Evolutionary conservation across 2,797 vertebrate species (phyloP).

Genomic region (Mus spretus): DNA sequence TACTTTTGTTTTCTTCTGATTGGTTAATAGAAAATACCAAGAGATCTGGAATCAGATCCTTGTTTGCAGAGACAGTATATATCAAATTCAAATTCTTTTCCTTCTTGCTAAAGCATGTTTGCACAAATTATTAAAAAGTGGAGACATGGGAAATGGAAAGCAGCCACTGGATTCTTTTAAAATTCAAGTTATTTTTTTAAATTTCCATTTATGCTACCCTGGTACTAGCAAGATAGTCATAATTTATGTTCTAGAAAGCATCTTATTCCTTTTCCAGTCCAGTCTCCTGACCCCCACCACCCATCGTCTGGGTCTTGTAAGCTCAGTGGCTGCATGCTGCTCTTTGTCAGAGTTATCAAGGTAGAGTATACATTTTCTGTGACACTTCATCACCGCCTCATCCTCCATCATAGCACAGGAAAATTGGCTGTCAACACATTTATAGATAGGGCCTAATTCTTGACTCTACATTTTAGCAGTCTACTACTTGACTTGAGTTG

Average conservation of each 20-base stretch:
- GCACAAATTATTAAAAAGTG: background rate
- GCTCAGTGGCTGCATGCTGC: background rate
- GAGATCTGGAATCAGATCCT: background rate
- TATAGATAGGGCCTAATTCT: background rate
- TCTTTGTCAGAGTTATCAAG: background rate
- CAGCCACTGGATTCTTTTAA: slow-evolving; percentile 2
- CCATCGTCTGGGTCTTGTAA: background rate
- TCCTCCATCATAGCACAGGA: background rate
- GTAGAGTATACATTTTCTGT: background rate
- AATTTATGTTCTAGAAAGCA: background rate
- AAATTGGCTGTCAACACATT: background rate
- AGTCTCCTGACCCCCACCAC: background rate
- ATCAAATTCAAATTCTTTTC: slow-evolving; percentile 7
- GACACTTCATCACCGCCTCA: background rate
- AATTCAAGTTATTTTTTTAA: background rate
- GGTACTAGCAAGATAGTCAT: background rate
- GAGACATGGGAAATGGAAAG: background rate
- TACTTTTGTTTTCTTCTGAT: slow-evolving; percentile 16
- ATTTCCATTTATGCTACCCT: background rate
- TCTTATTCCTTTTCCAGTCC: background rate
- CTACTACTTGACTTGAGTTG: slow-evolving; percentile 23
- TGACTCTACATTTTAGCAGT: slow-evolving; percentile 6
- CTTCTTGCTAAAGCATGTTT: slow-evolving; percentile 1
- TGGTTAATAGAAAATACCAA: background rate
- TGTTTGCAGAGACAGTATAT: background rate